Base-by-base conservation (phyloP, 2,888 invertebrate genomes). In the Drosophila antonietae region DNA sequence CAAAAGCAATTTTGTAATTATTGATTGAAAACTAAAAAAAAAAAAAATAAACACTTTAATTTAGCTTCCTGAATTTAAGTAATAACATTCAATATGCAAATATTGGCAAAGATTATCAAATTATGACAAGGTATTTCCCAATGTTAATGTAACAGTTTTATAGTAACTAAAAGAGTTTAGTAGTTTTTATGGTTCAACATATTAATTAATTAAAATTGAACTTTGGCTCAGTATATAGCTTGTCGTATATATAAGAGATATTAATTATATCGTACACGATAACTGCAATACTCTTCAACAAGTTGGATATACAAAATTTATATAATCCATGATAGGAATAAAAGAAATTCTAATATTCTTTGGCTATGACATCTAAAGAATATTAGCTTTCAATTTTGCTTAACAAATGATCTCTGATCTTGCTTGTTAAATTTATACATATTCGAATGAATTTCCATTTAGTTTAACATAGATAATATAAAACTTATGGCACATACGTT, bases 391-490 rank as follows among this genome's bases (percentile, higher is more conserved):
- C 12, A 18, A 10, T 18, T 10, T 3, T n/a, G 12, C 8, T 6
- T 15, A 52, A n/a, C 15, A 46, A 39, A 31, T 28, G 35, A 41
- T 52, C 61, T 51, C 15, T 14, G 49, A 35, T 43, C 35, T 6
- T 15, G 12, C 12, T 41, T 5, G 8, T 3, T 9, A 43, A n/a
- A 4, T 44, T 43, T 15, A 10, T 18, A 37, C 7, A 47, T 15
- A n/a, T 39, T 20, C 4, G 1, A 47, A 39, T 20, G 31, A 12
- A 33, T 20, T 47, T 39, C 5, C 14, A 28, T n/a, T n/a, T 10
- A 20, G 7, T 10, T 14, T 15, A n/a, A 20, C 6, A 20, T 20
- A 41, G 4, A 57, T 18, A 31, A 33, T 56, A n/a, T 15, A 28
- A 28, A 28, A 41, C 10, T 10, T 28, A 37, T 49, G 37, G n/a